Evolutionary conservation across 1,140 invertebrate genomes (phyloP).

Genomic region (Pachyrhynchus sulphureomaculatus): DNA sequence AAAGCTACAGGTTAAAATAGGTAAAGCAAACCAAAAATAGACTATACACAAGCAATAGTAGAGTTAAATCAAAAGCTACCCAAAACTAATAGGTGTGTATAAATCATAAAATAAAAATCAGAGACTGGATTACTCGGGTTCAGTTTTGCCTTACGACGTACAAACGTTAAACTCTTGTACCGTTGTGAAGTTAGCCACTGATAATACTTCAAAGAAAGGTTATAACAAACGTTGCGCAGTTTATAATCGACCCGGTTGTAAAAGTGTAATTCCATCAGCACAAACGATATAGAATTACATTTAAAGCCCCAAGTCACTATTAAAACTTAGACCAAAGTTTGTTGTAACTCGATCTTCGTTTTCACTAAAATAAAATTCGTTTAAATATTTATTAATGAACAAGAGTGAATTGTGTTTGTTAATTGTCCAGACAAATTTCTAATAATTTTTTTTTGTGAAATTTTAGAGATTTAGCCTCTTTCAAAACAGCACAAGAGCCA

Average conservation of each 20-base stretch:
- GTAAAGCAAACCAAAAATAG: constrained; percentile 32
- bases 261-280: too few relatives aligned
- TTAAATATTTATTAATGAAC: too few relatives aligned
- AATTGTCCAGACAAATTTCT: too few relatives aligned
- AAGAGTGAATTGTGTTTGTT: too few relatives aligned
- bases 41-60: constrained; percentile 33
- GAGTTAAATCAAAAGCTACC: constrained; percentile 39
- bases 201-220: background rate
- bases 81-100: constrained; percentile 37
- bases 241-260: too few relatives aligned
- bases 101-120: constrained; percentile 43
- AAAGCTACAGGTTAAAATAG: constrained; percentile 31
- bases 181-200: constrained; percentile 24
- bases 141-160: constrained; percentile 45
- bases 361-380: too few relatives aligned
- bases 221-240: background rate
- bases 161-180: constrained; percentile 38
- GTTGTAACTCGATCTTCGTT: too few relatives aligned
- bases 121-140: constrained; percentile 46
- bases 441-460: too few relatives aligned
- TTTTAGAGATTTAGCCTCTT: too few relatives aligned
- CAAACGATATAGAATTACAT: too few relatives aligned
- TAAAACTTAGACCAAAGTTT: too few relatives aligned
- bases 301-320: too few relatives aligned
- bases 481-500: constrained; percentile 36